Base-by-base conservation (phyloP, 2,113 vertebrate species). In the Odocoileus virginianus region DNA sequence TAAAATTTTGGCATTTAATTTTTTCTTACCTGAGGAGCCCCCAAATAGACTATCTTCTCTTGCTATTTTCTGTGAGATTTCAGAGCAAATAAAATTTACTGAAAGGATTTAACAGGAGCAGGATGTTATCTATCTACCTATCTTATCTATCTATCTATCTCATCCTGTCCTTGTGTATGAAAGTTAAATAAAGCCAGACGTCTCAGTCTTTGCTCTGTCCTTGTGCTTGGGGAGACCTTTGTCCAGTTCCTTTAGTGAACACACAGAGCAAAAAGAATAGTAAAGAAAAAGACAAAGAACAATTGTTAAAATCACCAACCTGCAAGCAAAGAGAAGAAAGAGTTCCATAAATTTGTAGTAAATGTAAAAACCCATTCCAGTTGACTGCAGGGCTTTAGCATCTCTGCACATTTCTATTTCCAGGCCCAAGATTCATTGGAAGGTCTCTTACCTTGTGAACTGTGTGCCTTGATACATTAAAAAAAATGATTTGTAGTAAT, bases 51-150 rank as follows among this genome's bases (percentile, higher is more conserved):
- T 11, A 2, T 79, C 14, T 58, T 50, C 27, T 89, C 40, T 43
- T 45, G 10, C 55, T 27, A 0, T 71, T 40, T 47, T 36, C 55
- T 28, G 4, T 45, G 89, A 50, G 27, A 43, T 14, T 23, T 85
- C 64, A 79, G 64, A 50, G 50, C 76, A 87, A 60, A 54, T 36
- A 36, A 54, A 36, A 11, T 50, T 64, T 36, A 27, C 14, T 43
- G 36, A 27, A 50, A 61, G 16, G 76, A 45, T 54, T 83, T 61
- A 61, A 74, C n/a, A 87, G 82, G 82, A 88, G 23, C 30, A n/a
- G 36, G 12, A 47, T 52, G 40, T 7, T 13, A 0, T 43, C 2
- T 36, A 0, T 6, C 0, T 74, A 9, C 7, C 2, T 74, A 0
- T 74, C 14, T 28, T 74, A 9, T 16, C 2, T 74, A 0, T 16